phyloP scores from a whole-genome alignment of 1,140 invertebrate species.

The Scaptomyza hsui region DNA sequence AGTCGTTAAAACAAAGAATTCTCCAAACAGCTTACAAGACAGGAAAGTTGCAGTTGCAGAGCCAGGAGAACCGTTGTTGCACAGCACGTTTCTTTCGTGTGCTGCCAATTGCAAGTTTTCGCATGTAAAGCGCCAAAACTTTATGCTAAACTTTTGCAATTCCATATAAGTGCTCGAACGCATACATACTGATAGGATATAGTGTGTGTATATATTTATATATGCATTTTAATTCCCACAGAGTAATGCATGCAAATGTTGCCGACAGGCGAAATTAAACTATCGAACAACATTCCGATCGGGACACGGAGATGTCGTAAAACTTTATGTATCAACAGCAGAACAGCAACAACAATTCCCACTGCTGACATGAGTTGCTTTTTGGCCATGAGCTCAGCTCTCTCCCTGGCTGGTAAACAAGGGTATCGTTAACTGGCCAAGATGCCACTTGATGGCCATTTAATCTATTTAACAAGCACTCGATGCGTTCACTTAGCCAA shows the following conservation, averaged over 20 bases:
- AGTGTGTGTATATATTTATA: slow-evolving; percentile 20
- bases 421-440: slow-evolving; percentile 53
- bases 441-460: slow-evolving; percentile 41
- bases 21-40: slow-evolving; percentile 62
- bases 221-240: slow-evolving; percentile 67
- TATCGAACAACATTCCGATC: slow-evolving; percentile 59
- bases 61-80: slow-evolving; percentile 16
- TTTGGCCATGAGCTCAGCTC: slow-evolving; percentile 16
- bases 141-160: slow-evolving; percentile 76
- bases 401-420: slow-evolving; percentile 51
- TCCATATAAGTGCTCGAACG: slow-evolving; percentile 29
- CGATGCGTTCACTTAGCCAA: slow-evolving; percentile 47
- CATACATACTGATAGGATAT: slow-evolving; percentile 5
- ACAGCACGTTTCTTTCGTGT: slow-evolving; percentile 43
- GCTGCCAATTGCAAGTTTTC: slow-evolving; percentile 76
- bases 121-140: slow-evolving; percentile 76
- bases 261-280: slow-evolving; percentile 46
- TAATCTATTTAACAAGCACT: slow-evolving; percentile 75
- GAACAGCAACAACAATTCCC: slow-evolving; percentile 5
- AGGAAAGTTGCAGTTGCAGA: slow-evolving; percentile 56
- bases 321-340: slow-evolving; percentile 55
- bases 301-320: slow-evolving; percentile 65
- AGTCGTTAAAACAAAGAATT: slow-evolving; percentile 79
- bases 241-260: slow-evolving; percentile 72
- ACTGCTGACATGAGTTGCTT: neutral